Base-by-base conservation (phyloP, 1,140 invertebrate genomes). In the Nasonia longicornis region DNA sequence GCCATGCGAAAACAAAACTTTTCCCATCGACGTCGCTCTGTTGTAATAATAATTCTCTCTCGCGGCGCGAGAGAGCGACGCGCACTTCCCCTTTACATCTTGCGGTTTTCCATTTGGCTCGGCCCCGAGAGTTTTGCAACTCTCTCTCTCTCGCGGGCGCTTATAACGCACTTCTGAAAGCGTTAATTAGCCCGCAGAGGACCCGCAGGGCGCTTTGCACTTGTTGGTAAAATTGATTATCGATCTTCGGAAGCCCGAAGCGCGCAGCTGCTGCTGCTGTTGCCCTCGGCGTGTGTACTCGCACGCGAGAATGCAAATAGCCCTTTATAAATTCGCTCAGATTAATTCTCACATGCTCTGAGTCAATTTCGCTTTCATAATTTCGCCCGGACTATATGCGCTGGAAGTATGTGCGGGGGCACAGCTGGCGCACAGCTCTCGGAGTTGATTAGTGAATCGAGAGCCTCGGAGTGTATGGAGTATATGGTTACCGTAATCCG, bases 141-240 rank as follows among this genome's bases (percentile, higher is more conserved):
- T 58, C 14, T 58, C 26, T 26, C 26, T 26, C 26, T 26, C 26
- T 26, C 26, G 1, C 26, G 1, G 6, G 3, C 20, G 70, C n/a
- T 20, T 72, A 31, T 48, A 48, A 22, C 52, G 12, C 29, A 35
- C 16, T 72, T 48, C 16, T 48, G 4, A 72, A 72, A 72, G 38
- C 42, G 22, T 72, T 72, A 48, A 48, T 72, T 72, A 72, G 31
- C 69, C 69, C 16, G 4, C 11, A 35, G 10, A 31, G 16, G 29
- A n/a, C 7, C 31, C 12, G 35, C 20, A 38, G 69, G 29, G 31
- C 29, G 69, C 4, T n/a, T 71, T 48, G 42, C 42, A 73, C 42
- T 48, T n/a, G 71, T 48, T 35, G n/a, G 38, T 10, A 52, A 73
- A 74, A 74, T 74, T 74, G 72, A 63, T 74, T 74, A 74, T 74